Conservation (phyloP, 2,113 vertebrate species). For the Anguilla rostrata region DNA sequence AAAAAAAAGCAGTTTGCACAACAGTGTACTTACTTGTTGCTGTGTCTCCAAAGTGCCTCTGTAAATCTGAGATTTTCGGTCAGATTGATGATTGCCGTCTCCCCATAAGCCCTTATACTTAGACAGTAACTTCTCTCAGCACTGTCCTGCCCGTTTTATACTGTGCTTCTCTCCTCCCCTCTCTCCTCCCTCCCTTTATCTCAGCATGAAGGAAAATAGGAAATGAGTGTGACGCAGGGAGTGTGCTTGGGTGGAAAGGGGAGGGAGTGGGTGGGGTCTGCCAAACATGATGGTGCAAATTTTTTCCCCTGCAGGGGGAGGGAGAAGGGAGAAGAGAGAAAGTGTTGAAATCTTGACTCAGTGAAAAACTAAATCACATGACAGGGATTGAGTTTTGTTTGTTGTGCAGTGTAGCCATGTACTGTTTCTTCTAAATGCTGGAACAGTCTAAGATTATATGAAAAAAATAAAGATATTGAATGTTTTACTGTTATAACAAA, state of each 20-base stretch:
- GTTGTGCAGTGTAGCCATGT: background rate
- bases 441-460: background rate
- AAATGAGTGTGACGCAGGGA: slow-evolving; percentile 21
- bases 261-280: background rate
- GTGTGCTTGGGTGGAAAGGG: background rate
- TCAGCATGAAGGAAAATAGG: slow-evolving; percentile 52
- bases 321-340: slow-evolving; percentile 21
- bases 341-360: slow-evolving; percentile 41
- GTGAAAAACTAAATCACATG: background rate
- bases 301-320: slow-evolving; percentile 24
- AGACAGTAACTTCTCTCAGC: background rate
- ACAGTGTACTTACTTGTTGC: background rate
- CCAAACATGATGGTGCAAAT: slow-evolving; percentile 32
- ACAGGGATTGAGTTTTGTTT: background rate
- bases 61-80: background rate
- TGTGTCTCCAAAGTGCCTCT: background rate
- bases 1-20: background rate
- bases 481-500: too few relatives aligned
- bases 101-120: background rate
- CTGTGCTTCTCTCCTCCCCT: slow-evolving; percentile 43
- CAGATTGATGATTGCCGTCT: background rate
- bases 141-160: slow-evolving; percentile 50
- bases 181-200: background rate
- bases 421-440: background rate
- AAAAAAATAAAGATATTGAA: too few relatives aligned